Conservation (phyloP, 2,797 vertebrate genomes). For the Clangula hyemalis region DNA sequence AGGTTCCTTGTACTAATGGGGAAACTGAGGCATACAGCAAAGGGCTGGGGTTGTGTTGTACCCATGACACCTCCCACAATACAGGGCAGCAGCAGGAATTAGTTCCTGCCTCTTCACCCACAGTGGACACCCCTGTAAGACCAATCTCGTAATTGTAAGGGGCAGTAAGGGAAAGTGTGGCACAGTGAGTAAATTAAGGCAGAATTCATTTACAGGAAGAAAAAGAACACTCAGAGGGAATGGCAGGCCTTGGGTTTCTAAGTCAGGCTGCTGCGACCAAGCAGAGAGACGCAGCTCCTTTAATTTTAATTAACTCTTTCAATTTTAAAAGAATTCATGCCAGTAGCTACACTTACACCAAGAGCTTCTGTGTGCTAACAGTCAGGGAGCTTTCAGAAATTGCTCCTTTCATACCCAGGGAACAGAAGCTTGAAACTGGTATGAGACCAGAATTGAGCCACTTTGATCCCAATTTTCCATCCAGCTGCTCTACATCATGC, state of each 20-base stretch:
- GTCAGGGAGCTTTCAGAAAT: not conserved
- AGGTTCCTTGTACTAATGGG: not conserved
- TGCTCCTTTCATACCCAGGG: not conserved
- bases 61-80: not conserved
- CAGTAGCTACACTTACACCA: not conserved
- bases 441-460: not conserved
- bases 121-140: not conserved
- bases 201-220: not conserved
- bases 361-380: not conserved
- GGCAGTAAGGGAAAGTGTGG: not conserved
- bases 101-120: not conserved
- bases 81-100: not conserved
- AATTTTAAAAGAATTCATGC: not conserved
- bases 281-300: not conserved
- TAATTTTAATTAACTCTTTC: conserved; percentile 8
- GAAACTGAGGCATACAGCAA: not conserved
- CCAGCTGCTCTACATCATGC: too few relatives aligned
- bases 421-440: not conserved
- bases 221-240: not conserved
- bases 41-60: not conserved
- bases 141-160: not conserved
- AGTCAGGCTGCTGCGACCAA: not conserved
- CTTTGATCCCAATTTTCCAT: not conserved
- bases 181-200: not conserved
- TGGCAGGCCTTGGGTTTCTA: not conserved